These are phyloP conservation scores for Aradus depressus DNA, from an alignment of 2,888 invertebrate species.

Conservation along the genomic window DNA sequence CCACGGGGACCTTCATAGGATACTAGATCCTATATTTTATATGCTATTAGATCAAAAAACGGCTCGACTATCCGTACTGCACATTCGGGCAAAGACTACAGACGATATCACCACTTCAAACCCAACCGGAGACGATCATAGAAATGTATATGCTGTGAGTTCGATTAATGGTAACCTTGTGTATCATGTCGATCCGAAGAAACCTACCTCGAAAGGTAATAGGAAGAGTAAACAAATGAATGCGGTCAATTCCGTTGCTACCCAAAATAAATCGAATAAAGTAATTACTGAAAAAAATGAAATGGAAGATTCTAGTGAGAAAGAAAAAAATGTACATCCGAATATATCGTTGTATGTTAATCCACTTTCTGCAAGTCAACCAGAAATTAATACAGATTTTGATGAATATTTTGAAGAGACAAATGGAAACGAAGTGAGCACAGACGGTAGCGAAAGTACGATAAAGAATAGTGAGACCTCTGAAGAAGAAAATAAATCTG, in stretches of 20 bases:
- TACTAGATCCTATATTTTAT: constrained; percentile 63
- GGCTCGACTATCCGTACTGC: constrained; percentile 67
- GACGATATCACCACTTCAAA: constrained; percentile 38
- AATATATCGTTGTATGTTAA: constrained; percentile 56
- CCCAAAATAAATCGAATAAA: constrained; percentile 35
- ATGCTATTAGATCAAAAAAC: constrained; percentile 68
- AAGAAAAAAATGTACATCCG: constrained; percentile 30
- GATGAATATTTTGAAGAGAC: constrained; percentile 31
- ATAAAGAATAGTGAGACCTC: constrained; percentile 15
- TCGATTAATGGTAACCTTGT: constrained; percentile 69
- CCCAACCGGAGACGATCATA: constrained; percentile 29
- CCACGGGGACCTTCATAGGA: constrained; percentile 62
- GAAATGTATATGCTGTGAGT: constrained; percentile 68
- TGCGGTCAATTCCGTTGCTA: constrained; percentile 44
- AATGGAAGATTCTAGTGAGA: constrained; percentile 25
- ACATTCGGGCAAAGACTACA: constrained; percentile 44
- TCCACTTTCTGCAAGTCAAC: constrained; percentile 39
- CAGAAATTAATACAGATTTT: constrained; percentile 31
- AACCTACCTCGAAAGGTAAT: constrained; percentile 32
- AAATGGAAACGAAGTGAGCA: constrained; percentile 15
- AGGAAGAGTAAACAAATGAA: constrained; percentile 37
- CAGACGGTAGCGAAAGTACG: constrained; percentile 14
- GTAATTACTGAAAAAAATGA: constrained; percentile 38
- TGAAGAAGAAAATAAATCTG: constrained; percentile 15
- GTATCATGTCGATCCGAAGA: constrained; percentile 44